These are phyloP conservation scores for Callithrix jacchus DNA, from an alignment of 2,113 vertebrate species.

Conservation along the genomic window DNA sequence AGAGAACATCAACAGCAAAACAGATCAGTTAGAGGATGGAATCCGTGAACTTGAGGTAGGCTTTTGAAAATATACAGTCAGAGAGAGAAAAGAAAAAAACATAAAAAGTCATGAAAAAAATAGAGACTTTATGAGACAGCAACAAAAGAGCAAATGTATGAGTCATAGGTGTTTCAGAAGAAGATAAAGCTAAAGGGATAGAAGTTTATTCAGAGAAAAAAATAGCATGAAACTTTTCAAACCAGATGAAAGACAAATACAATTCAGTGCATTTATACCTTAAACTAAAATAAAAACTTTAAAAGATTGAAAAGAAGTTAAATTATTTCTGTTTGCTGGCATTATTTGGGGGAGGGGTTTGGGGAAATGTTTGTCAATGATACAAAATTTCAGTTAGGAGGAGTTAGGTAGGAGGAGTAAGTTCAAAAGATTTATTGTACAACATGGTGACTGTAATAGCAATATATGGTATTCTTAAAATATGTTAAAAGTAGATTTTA, in stretches of 20 bases:
- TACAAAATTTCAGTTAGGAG: not conserved
- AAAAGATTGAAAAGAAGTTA: not conserved
- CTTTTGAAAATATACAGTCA: not conserved
- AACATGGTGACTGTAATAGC: not conserved
- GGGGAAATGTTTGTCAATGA: not conserved
- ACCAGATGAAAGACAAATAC: not conserved
- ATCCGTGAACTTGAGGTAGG: not conserved
- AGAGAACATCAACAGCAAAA: not conserved
- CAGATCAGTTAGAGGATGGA: not conserved
- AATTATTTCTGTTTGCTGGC: not conserved
- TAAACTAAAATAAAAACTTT: too few relatives aligned
- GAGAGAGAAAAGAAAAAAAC: not conserved
- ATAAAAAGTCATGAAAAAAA: not conserved
- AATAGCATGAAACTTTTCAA: not conserved
- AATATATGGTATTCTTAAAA: not conserved
- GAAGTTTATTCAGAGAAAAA: not conserved
- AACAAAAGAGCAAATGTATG: not conserved
- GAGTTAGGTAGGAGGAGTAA: not conserved
- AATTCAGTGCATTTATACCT: too few relatives aligned
- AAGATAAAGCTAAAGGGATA: not conserved
- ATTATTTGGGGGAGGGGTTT: not conserved
- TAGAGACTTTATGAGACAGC: not conserved
- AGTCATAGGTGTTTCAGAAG: not conserved
- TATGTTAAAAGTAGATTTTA: not conserved
- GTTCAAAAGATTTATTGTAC: not conserved